These are phyloP conservation scores for Corythaeola cristata DNA, from an alignment of 2,113 vertebrate genomes.

Conservation along the genomic window DNA sequence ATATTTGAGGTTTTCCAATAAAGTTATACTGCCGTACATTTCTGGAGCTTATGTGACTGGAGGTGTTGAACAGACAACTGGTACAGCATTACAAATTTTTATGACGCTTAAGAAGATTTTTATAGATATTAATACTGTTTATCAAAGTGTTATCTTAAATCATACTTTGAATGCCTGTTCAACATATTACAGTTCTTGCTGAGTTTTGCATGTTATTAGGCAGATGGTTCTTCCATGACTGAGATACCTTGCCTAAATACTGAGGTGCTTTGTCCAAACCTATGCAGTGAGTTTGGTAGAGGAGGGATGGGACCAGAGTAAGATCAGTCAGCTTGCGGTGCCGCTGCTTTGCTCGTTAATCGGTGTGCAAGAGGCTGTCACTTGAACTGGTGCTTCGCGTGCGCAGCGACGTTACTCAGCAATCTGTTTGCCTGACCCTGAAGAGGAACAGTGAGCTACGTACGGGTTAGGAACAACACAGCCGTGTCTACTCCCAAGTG, in stretches of 20 bases:
- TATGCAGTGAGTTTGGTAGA: fast-evolving
- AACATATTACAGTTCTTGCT: fast-evolving
- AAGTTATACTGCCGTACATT: background rate
- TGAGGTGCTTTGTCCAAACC: background rate
- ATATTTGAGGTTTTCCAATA: background rate
- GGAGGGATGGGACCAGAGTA: background rate
- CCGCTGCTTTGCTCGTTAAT: background rate
- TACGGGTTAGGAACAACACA: background rate
- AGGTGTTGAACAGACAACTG: background rate
- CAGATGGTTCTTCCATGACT: background rate
- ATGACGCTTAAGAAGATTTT: background rate
- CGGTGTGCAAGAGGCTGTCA: background rate
- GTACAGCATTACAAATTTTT: background rate
- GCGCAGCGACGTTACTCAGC: fast-evolving
- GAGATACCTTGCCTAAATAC: background rate
- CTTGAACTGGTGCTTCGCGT: background rate
- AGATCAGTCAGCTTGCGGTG: background rate
- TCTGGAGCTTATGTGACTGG: background rate
- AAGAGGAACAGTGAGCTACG: background rate
- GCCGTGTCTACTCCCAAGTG: fast-evolving
- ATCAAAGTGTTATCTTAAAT: background rate
- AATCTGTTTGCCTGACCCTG: background rate
- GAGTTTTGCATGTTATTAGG: background rate
- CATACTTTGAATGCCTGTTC: background rate
- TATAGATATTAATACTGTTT: background rate